Evolutionary conservation across 2,888 invertebrate genomes (phyloP), one percentile per base, ranked within the genome.

Genomic region (Aelia acuminata): DNA sequence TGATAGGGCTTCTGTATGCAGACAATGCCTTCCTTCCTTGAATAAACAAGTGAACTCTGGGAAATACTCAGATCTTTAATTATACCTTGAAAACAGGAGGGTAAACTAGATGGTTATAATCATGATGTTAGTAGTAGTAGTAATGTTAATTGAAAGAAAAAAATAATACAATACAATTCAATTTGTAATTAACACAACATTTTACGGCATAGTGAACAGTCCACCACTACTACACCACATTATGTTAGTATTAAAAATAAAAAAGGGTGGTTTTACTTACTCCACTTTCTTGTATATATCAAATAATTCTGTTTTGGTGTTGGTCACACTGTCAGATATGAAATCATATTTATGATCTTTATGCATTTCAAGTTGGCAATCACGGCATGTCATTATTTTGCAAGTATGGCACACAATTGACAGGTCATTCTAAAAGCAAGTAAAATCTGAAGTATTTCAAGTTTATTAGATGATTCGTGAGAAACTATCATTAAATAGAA

Each of bases 301-400:
- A 39, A 70, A 87, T 84, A 87, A n/a, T 87, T 87, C 87, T 26
- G 43, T 80, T 80, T 87, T 87, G 4, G 87, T 50, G 39, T 39
- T 53, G 39, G 53, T 49, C 22, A 70, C 49, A 48, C 35, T 22
- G 50, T 98, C 97, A 91, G 96, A 95, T 91, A 97, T 96, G 93
- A 98, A 98, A 94, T 97, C 97, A 93, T 98, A 98, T 93, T 96
- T 96, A 93, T 98, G 98, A 93, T 98, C 97, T 91, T 98, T 95
- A 93, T 98, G 98, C 92, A 97, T 96, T 91, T 95, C 95, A 90
- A 98, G 94, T 93, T 98, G 98, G 92, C 98, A 98, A 94, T 98
- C 98, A 91, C 98, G 95, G 92, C 98, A 98, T 75, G 98, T 98
- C 90, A 98, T 93, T 91, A 96, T 95, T 93, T 98, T 97, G 93